These are phyloP conservation scores for Sminthurinus signatus DNA, from an alignment of 1,140 invertebrate genomes.

Conservation along the genomic window DNA sequence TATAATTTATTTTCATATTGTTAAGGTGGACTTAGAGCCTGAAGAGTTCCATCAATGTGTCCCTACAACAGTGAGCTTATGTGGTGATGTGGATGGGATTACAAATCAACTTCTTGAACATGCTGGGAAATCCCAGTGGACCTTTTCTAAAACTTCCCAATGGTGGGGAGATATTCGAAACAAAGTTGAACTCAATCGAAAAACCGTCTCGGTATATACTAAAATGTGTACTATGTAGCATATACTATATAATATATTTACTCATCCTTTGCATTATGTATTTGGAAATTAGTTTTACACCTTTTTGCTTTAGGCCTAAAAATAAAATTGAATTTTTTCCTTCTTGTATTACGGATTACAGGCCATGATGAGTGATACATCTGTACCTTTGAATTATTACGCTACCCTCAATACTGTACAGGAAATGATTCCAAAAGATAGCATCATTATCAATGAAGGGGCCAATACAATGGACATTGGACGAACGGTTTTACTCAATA, in stretches of 20 bases:
- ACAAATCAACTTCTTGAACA: conserved; percentile 53
- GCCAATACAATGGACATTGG: conserved; percentile 99
- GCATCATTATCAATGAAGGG: conserved; percentile 93
- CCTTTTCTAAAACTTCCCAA: conserved; percentile 45
- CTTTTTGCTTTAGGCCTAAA: too few relatives aligned
- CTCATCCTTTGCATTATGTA: too few relatives aligned
- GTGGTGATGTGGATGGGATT: conserved; percentile 70
- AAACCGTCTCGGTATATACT: conserved; percentile 51
- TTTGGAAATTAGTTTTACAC: too few relatives aligned
- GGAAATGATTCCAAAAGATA: conserved; percentile 63
- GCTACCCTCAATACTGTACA: conserved; percentile 77
- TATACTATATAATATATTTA: too few relatives aligned
- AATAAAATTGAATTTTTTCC: too few relatives aligned
- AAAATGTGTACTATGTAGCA: too few relatives aligned
- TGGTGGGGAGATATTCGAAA: conserved; percentile 57
- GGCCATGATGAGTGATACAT: conserved; percentile 57
- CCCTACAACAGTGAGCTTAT: conserved; percentile 61
- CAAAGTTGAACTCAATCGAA: conserved; percentile 54
- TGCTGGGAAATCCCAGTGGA: conserved; percentile 45
- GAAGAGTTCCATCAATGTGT: conserved; percentile 92
- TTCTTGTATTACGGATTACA: conserved; percentile 44
- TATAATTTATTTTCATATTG: too few relatives aligned
- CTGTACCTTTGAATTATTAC: conserved; percentile 87
- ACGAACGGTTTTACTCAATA: conserved; percentile 75
- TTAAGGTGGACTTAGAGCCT: conserved; percentile 79